A percentile compares a stretch with the other conserved stretches of the same genome.
Conservation (phyloP, 2,113 vertebrate genomes). For the Hippocampus comes region DNA sequence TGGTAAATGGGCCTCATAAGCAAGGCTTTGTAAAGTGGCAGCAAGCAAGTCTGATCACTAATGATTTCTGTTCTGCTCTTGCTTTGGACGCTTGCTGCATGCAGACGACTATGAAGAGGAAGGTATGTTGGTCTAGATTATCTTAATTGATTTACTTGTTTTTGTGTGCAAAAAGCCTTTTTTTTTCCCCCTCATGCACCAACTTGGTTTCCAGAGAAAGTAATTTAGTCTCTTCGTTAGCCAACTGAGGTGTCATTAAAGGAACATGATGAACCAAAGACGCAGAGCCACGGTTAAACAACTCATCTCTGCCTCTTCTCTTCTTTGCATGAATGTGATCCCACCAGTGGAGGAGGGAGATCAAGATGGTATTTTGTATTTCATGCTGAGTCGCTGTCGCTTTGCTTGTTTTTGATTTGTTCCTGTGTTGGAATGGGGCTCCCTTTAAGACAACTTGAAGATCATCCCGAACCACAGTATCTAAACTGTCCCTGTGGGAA, state of each 20-base stretch:
- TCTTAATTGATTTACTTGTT: slow-evolving; percentile 42
- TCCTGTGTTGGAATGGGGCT: slow-evolving; percentile 28
- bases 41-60: slow-evolving; percentile 43
- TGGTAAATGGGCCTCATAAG: slow-evolving; percentile 47
- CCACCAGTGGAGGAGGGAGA: slow-evolving; percentile 68
- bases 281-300: slow-evolving; percentile 36
- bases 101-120: slow-evolving; percentile 79
- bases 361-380: slow-evolving; percentile 74
- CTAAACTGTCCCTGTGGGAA: background rate
- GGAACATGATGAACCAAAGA: slow-evolving; percentile 48
- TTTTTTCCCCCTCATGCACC: background rate
- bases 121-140: slow-evolving; percentile 68
- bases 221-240: slow-evolving; percentile 1
- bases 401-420: slow-evolving; percentile 51
- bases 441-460: slow-evolving; percentile 12
- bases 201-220: slow-evolving; percentile 10
- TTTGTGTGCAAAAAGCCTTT: background rate
- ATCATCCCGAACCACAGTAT: slow-evolving; percentile 34
- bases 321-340: slow-evolving; percentile 67
- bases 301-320: slow-evolving; percentile 67
- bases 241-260: background rate
- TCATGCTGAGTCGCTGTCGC: slow-evolving; percentile 54
- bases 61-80: slow-evolving; percentile 74
- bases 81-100: slow-evolving; percentile 76
- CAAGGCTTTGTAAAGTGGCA: slow-evolving; percentile 37